Evolutionary conservation across 92 coral and sea anemone genomes (phyloP).

Genomic region (Porites lobata): DNA sequence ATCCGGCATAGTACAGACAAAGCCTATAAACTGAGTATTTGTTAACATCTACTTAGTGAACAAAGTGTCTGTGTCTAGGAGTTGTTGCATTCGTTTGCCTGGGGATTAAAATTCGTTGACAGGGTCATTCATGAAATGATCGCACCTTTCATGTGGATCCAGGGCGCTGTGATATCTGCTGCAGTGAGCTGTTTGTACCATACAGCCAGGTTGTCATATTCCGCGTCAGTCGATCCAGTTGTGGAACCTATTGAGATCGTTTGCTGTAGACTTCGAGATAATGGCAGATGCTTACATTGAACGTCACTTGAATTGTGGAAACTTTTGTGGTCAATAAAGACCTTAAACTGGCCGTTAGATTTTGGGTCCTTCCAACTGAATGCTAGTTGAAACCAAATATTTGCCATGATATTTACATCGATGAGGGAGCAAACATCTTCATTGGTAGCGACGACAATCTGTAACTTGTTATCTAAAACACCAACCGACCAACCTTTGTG

Average conservation of each 20-base stretch:
- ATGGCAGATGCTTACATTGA: neutral
- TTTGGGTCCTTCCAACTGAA: slow-evolving; percentile 18
- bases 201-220: slow-evolving; percentile 7
- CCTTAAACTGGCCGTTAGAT: neutral
- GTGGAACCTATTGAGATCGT: neutral
- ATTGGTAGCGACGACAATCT: neutral
- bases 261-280: neutral
- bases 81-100: neutral
- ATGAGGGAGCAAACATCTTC: neutral
- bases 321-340: neutral
- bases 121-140: neutral
- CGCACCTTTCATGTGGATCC: neutral
- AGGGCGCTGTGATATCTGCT: neutral
- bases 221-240: neutral
- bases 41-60: no score
- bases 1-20: no score
- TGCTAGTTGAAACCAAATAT: slow-evolving; percentile 13
- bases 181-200: neutral
- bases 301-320: no score
- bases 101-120: no score
- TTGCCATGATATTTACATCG: neutral
- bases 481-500: slow-evolving; percentile 18
- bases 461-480: neutral
- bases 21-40: no score
- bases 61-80: no score